Conservation (phyloP, 2,797 vertebrate genomes). For the Saguinus oedipus region DNA sequence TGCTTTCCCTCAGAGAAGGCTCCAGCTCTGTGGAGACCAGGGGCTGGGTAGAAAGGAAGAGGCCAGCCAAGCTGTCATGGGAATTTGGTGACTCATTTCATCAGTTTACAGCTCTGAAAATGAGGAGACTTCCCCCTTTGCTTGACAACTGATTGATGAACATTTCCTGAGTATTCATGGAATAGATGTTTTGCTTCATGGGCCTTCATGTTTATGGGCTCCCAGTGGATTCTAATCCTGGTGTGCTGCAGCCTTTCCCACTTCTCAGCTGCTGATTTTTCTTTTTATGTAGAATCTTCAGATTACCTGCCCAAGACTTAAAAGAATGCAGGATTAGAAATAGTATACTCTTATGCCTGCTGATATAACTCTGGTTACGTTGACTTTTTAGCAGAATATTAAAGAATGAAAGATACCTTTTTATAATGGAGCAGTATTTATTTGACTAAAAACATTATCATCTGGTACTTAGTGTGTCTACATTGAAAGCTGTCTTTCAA, state of each 20-base stretch:
- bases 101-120: slow-evolving; percentile 68
- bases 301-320: neutral
- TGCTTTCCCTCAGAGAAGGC: neutral
- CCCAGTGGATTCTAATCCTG: slow-evolving; percentile 5
- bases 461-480: neutral
- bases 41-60: slow-evolving; percentile 56
- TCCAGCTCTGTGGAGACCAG: neutral
- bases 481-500: slow-evolving; percentile 11
- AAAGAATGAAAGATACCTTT: neutral
- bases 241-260: neutral
- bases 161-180: slow-evolving; percentile 55
- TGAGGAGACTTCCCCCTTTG: slow-evolving; percentile 68
- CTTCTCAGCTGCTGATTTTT: neutral
- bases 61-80: slow-evolving; percentile 52
- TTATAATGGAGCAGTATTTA: neutral
- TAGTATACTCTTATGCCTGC: neutral
- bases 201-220: slow-evolving; percentile 17
- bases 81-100: slow-evolving; percentile 74
- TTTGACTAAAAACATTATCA: neutral
- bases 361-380: neutral
- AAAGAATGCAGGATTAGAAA: neutral
- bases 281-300: slow-evolving; percentile 32
- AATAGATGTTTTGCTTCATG: slow-evolving; percentile 42
- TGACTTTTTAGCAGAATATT: slow-evolving; percentile 27
- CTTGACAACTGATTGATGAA: slow-evolving; percentile 73